Base-by-base conservation (phyloP, 2,888 invertebrate species). In the Petrophora chlorosata region DNA sequence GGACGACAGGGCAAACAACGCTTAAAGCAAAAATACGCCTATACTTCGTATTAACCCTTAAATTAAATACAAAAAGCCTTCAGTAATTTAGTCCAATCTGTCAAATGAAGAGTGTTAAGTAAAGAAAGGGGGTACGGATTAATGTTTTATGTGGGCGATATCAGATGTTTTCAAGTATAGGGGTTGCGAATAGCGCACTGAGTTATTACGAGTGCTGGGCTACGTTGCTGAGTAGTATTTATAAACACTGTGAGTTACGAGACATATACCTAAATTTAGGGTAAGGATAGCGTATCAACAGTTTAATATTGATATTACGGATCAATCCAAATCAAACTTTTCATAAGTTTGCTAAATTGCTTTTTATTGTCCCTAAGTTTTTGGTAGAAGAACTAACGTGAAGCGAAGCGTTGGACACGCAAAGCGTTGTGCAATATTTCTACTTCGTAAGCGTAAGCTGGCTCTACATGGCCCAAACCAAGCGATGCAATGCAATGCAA, bases 101-200 rank as follows among this genome's bases (percentile, higher is more conserved):
- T 90, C 89, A 89, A 87, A 87, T 84, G 85, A 83, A 88, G 84
- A 90, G 89, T 88, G 88, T 79, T 90, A 65, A 74, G 87, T 81
- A 90, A 90, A 90, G 87, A 89, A 79, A 87, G 87, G 88, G 57
- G 81, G 73, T 63, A 69, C 51, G 70, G 76, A 81, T 84, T 83
- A 80, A 79, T 83, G 75, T 78, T 83, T 75, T 79, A 76, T 76
- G 79, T 78, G 79, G 78, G 72, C 65, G 74, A 75, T 77, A 80
- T 81, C 74, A 74, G 72, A 77, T 78, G 76, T 68, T 70, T 70
- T 71, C 58, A 70, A 72, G 63, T 65, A 54, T 70, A 70, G 74
- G 72, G 66, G 69, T 62, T 61, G 61, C 54, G 59, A 63, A 61
- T 60, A 57, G 40, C 53, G 42, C 55, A 42, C 47, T 53, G 58